Conservation (phyloP, 2,797 vertebrate genomes). For the Sorex maritimensis region DNA sequence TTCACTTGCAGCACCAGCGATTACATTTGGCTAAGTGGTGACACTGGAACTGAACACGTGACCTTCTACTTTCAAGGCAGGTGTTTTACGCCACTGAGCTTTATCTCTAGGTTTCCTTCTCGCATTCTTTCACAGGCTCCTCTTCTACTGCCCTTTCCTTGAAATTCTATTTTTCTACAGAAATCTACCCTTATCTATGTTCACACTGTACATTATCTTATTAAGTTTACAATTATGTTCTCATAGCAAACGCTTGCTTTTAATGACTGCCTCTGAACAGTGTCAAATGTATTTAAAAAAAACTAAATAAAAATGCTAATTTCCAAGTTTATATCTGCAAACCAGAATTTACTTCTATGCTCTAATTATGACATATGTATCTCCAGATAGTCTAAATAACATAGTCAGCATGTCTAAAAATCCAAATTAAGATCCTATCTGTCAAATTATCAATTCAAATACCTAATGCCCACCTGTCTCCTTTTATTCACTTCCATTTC, state of each 20-base stretch:
- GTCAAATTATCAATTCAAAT: conserved; percentile 39
- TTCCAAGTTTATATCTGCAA: conserved; percentile 24
- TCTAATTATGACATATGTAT: not conserved
- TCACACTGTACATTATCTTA: not conserved
- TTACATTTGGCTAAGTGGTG: too few relatives aligned
- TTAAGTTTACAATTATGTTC: not conserved
- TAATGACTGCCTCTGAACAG: conserved; percentile 8
- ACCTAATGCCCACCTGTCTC: conserved; percentile 3
- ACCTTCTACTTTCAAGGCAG: too few relatives aligned
- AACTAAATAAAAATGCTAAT: conserved; percentile 28
- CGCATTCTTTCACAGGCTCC: too few relatives aligned
- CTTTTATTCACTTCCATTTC: conserved; percentile 3
- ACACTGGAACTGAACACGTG: too few relatives aligned
- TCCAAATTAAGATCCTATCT: conserved; percentile 28
- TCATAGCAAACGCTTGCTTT: conserved; percentile 48
- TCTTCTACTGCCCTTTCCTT: too few relatives aligned
- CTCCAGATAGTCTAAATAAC: conserved; percentile 47
- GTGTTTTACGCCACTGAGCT: too few relatives aligned
- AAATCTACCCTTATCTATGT: too few relatives aligned
- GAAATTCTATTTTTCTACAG: too few relatives aligned
- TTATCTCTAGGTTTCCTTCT: too few relatives aligned
- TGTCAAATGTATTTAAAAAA: conserved; percentile 19
- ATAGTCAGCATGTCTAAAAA: conserved; percentile 36
- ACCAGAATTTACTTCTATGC: conserved; percentile 15
- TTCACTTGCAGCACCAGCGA: too few relatives aligned